A percentile compares a stretch with the other conserved stretches of the same genome.
phyloP scores from a whole-genome alignment of 2,888 invertebrate genomes.

The Beris chalybata region DNA sequence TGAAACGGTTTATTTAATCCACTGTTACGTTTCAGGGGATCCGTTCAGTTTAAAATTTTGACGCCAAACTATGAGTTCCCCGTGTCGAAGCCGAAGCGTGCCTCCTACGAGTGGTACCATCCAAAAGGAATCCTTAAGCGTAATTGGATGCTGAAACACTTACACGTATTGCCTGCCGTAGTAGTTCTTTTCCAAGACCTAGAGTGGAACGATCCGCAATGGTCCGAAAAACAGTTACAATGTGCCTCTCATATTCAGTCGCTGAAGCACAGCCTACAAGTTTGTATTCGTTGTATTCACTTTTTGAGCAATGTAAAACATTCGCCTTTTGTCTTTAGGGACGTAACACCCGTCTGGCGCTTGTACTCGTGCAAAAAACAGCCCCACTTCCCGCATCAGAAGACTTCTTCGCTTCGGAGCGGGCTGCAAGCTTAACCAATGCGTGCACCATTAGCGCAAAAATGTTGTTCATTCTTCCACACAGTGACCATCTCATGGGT shows the following conservation, averaged over 20 bases:
- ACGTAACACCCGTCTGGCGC: slow-evolving; percentile 70
- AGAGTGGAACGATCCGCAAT: slow-evolving; percentile 94
- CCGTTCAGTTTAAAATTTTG: slow-evolving; percentile 81
- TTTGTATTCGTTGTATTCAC: slow-evolving; percentile 17
- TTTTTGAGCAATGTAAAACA: neutral
- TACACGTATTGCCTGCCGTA: slow-evolving; percentile 86
- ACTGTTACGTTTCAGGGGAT: slow-evolving; percentile 60
- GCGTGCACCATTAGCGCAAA: slow-evolving; percentile 92
- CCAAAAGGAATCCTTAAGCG: slow-evolving; percentile 92
- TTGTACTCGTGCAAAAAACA: slow-evolving; percentile 88
- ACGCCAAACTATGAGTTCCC: slow-evolving; percentile 86
- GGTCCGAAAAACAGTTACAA: slow-evolving; percentile 94
- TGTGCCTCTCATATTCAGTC: slow-evolving; percentile 88
- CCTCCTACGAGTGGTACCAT: slow-evolving; percentile 93
- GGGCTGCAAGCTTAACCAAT: slow-evolving; percentile 86
- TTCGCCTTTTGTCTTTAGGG: slow-evolving; percentile 46
- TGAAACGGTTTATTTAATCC: neutral
- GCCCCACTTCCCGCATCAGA: slow-evolving; percentile 77
- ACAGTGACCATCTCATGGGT: slow-evolving; percentile 81
- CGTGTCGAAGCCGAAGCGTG: slow-evolving; percentile 80
- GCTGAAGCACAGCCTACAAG: slow-evolving; percentile 60
- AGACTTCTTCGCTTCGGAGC: slow-evolving; percentile 81
- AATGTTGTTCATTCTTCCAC: slow-evolving; percentile 88
- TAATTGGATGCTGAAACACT: slow-evolving; percentile 94
- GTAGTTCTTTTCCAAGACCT: slow-evolving; percentile 94